These are phyloP conservation scores for Aphelocoma californica DNA, from an alignment of 2,797 vertebrate species.

Conservation along the genomic window DNA sequence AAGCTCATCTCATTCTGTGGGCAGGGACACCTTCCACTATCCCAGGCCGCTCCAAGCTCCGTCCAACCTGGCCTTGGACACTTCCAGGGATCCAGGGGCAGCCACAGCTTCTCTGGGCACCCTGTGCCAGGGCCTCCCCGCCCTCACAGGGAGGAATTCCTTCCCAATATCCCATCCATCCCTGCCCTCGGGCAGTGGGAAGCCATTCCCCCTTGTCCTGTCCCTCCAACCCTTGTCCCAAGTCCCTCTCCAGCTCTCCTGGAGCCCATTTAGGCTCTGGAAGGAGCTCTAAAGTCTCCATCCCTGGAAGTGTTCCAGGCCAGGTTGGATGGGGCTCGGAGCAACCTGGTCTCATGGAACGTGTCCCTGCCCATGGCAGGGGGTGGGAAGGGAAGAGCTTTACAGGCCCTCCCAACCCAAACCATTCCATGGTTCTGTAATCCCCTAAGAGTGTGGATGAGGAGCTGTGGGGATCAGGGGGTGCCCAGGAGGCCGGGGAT, in stretches of 20 bases:
- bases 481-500: background rate
- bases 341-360: background rate
- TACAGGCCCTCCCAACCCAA: background rate
- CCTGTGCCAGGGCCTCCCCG: background rate
- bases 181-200: background rate
- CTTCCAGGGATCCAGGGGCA: background rate
- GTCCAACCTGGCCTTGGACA: background rate
- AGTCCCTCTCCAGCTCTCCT: background rate
- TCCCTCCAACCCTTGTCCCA: fast-evolving
- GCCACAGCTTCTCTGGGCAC: background rate
- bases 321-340: background rate
- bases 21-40: fast-evolving
- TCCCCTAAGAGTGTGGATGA: background rate
- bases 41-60: background rate
- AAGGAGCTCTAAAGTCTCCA: background rate
- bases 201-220: background rate
- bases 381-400: background rate
- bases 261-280: background rate
- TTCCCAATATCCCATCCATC: fast-evolving
- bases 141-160: background rate
- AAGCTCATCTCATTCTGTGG: fast-evolving
- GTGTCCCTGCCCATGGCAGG: background rate
- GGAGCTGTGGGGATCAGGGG: background rate
- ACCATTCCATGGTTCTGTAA: fast-evolving
- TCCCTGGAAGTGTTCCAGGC: background rate